Base-by-base conservation (phyloP, 2,113 vertebrate species). In the Oncorhynchus nerka region DNA sequence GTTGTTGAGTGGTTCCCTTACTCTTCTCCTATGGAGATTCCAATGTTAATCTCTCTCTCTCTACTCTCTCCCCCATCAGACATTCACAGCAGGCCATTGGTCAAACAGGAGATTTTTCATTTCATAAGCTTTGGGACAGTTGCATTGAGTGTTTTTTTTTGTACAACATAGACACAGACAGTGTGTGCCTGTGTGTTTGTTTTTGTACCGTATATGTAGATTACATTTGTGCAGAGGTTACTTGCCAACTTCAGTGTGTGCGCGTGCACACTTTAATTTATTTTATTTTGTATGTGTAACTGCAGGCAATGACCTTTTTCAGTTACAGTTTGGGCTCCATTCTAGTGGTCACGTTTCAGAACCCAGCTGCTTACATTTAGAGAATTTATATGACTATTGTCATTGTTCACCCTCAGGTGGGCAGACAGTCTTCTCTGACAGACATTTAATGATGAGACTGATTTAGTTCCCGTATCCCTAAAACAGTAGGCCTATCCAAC, bases 1-100 rank as follows among this genome's bases (percentile, higher is more conserved):
- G 84, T 67, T 76, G 34, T 77, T 75, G 80, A 85, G 78, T 80
- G 72, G 75, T 67, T 73, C 70, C 78, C 75, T 68, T 68, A 71
- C 59, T 75, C 57, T 69, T 76, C 77, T 81, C 73, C 22, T 70
- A 24, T 70, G 20, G 20, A 78, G 65, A 82, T 86, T 82, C 73
- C 77, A 86, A 78, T 70, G 77, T 22, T 70, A 5, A 28, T 69
- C 65, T 30, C 65, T 12, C 8, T 24, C n/a, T 11, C 19, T 32
- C 32, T 6, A 5, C 32, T 6, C 32, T 6, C 32, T 34, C 20
- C 24, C 45, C 49, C 45, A 51, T 73, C 51, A 62, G 19, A 57
- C 59, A 12, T 26, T 59, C 22, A 2, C 57, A 57, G 12, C 24
- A 68, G 76, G 13, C n/a, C 11, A 13, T 34, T 65, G 57, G 34